Evolutionary conservation across 2,888 invertebrate genomes (phyloP).

Genomic region (Drosophila lutescens): DNA sequence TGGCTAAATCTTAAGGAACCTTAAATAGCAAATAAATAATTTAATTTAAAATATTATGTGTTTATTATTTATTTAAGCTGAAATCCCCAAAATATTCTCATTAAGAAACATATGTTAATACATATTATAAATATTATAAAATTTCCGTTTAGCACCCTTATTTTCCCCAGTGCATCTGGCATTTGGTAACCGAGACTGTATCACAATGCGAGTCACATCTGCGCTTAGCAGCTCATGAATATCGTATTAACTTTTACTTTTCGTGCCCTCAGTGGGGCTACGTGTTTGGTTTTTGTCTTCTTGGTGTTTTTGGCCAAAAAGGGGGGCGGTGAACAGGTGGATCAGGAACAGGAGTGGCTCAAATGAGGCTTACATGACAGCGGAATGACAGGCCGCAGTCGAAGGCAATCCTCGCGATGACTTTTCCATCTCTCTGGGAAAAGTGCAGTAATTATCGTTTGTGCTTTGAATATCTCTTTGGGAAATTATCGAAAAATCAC

Average conservation of each 20-base stretch:
- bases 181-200: constrained; percentile 50
- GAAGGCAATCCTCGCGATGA: constrained; percentile 10
- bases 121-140: too few relatives aligned
- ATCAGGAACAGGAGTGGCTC: neutral
- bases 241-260: constrained; percentile 79
- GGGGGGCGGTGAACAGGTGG: neutral
- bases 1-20: too few relatives aligned
- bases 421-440: neutral
- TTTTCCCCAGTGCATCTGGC: neutral
- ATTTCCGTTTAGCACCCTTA: neutral
- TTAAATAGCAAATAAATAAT: too few relatives aligned
- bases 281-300: constrained; percentile 52
- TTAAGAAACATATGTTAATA: too few relatives aligned
- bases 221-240: constrained; percentile 81
- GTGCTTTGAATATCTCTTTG: neutral
- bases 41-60: too few relatives aligned
- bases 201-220: constrained; percentile 80
- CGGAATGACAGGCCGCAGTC: constrained; percentile 15
- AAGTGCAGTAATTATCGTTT: neutral
- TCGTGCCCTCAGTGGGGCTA: constrained; percentile 36
- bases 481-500: too few relatives aligned
- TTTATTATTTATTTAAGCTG: too few relatives aligned
- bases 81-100: too few relatives aligned
- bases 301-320: constrained; percentile 12
- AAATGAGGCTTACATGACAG: constrained; percentile 14